Evolutionary conservation across 2,113 vertebrate genomes (phyloP), one percentile per base, ranked within the genome.

Genomic region (Murina feae): DNA sequence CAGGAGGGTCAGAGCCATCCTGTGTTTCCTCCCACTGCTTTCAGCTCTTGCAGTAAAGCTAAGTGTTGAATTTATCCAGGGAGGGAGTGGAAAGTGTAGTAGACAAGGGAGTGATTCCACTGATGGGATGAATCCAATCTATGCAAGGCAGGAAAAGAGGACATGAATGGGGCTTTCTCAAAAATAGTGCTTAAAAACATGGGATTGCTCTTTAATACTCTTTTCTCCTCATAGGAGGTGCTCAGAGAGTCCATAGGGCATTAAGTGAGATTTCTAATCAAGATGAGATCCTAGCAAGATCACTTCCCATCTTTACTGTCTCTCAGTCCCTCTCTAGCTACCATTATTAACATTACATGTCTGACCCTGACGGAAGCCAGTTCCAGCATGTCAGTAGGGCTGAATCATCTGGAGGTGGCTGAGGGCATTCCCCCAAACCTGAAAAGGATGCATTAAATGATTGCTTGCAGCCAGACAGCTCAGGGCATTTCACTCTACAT

Each of bases 241-340:
- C 69, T 89, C 60, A 83, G 47, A 28, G 82, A 81, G 72, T 86
- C 85, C 37, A 2, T 0, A 79, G 91, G 39, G 74, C 30, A 5
- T 80, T 12, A 53, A 53, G 49, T 63, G 75, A 65, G 75, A 81
- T 78, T 96, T 93, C 95, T 71, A 96, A 65, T 35, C 71, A 47
- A 83, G 75, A 68, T 39, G 20, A n/a, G 5, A 89, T 53, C 75
- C 86, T 66, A 75, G 60, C 35, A 88, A 51, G 51, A n/a, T 72
- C n/a, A 3, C n/a, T 75, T 55, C 55, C 55, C 44, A 53, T 63
- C 66, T 85, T 47, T 76, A 5, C 49, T 63, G 44, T 42, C 39
- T 32, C 42, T 63, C 78, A 42, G 47, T 9, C 30, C 55, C 63
- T 47, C 21, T 69, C 72, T 47, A 75, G 89, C 91, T 71, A 74